These are phyloP conservation scores for Diachasma alloeum DNA, from an alignment of 1,140 invertebrate genomes.

Conservation along the genomic window DNA sequence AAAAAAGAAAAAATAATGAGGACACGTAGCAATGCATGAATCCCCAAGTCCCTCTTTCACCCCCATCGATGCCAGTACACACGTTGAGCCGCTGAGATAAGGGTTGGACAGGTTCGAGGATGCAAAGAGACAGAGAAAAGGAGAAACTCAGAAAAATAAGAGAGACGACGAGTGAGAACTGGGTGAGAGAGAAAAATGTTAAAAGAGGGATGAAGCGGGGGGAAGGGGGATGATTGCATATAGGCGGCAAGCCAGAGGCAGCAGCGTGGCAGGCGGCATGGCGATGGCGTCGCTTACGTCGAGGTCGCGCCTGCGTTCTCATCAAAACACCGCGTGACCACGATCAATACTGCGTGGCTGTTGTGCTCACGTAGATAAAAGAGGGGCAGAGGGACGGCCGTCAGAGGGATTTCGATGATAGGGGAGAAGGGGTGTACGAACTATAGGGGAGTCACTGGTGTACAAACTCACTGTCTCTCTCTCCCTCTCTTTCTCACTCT, in stretches of 20 bases:
- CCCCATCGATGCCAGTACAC: not conserved
- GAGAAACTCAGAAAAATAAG: constrained; percentile 4
- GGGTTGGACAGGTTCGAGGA: constrained; percentile 12
- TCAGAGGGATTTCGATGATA: not conserved
- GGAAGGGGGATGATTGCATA: not conserved
- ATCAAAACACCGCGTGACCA: constrained; percentile 55
- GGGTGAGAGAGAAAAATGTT: not conserved
- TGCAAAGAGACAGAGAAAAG: constrained; percentile 12
- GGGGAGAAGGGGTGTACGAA: not conserved
- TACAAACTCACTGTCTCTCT: not conserved
- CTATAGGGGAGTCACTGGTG: not conserved
- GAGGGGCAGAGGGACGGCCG: not conserved
- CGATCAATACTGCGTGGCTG: constrained; percentile 58
- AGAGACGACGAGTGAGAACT: not conserved
- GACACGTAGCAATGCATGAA: not conserved
- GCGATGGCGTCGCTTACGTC: constrained; percentile 54
- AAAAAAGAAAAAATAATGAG: not conserved
- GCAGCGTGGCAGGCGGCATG: constrained; percentile 49
- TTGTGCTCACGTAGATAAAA: not conserved
- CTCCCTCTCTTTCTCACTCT: too few relatives aligned
- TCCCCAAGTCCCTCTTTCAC: not conserved
- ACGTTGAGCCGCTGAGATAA: constrained; percentile 4
- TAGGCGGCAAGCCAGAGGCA: constrained; percentile 14
- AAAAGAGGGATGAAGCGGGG: constrained; percentile 1
- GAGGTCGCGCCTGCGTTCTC: constrained; percentile 60